A percentile compares a stretch with the other conserved stretches of the same genome.
Evolutionary conservation across 2,888 invertebrate genomes (phyloP).

Genomic region (Odontocolon sp.): DNA sequence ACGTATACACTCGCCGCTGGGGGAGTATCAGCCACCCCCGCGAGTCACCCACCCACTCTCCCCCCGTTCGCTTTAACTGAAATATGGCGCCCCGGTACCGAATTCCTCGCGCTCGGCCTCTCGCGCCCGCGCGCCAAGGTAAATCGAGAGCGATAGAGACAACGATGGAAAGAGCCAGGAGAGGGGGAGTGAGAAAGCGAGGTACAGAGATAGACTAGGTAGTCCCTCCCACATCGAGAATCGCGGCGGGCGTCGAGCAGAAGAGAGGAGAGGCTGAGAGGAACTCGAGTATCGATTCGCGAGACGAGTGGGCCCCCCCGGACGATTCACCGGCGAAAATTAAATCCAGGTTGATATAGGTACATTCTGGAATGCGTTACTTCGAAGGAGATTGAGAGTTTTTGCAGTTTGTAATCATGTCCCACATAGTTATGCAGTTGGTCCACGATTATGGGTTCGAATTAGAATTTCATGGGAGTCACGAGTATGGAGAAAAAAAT

Average conservation of each 20-base stretch:
- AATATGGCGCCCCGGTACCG: constrained; percentile 79
- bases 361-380: not conserved
- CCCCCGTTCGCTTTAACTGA: constrained; percentile 77
- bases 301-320: constrained; percentile 52
- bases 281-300: constrained; percentile 58
- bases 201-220: constrained; percentile 32
- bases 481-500: too few species aligned
- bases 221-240: constrained; percentile 58
- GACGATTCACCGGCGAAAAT: constrained; percentile 60
- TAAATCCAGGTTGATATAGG: constrained; percentile 46
- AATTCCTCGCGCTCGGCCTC: constrained; percentile 70
- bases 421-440: too few species aligned
- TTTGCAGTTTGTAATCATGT: too few species aligned
- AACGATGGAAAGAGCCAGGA: constrained; percentile 40
- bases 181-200: constrained; percentile 34
- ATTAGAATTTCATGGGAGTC: too few species aligned
- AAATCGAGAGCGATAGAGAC: constrained; percentile 60
- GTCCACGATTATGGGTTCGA: too few species aligned
- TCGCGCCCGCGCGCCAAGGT: constrained; percentile 58
- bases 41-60: constrained; percentile 65
- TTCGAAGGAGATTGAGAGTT: not conserved
- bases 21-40: not conserved
- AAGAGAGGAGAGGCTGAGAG: constrained; percentile 15
- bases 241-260: constrained; percentile 30
- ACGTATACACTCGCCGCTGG: constrained; percentile 60